These are phyloP conservation scores for Hypothenemus hampei DNA, from an alignment of 1,140 invertebrate genomes.

Conservation along the genomic window DNA sequence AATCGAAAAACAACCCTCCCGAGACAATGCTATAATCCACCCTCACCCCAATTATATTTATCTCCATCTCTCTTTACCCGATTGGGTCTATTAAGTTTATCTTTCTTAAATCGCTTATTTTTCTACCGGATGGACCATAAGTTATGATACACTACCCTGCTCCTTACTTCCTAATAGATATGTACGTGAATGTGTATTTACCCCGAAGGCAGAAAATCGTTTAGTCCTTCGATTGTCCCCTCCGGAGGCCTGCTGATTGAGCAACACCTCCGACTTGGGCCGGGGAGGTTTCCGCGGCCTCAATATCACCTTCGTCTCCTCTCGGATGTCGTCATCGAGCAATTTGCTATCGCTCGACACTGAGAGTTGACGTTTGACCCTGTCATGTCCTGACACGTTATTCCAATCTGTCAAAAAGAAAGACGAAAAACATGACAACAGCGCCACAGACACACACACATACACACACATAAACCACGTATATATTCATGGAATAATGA, in stretches of 20 bases:
- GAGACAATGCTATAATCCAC: too few species aligned
- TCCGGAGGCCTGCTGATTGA: constrained; percentile 62
- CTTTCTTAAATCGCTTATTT: too few species aligned
- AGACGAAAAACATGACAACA: too few species aligned
- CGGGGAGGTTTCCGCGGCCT: constrained; percentile 81
- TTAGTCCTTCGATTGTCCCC: constrained; percentile 68
- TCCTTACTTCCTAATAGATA: background rate
- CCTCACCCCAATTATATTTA: too few species aligned
- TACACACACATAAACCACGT: too few species aligned
- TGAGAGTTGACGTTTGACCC: constrained; percentile 80
- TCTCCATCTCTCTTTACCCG: too few species aligned
- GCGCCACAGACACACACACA: too few species aligned
- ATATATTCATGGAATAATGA: too few species aligned
- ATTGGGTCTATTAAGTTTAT: too few species aligned
- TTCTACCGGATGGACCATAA: too few species aligned
- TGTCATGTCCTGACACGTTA: constrained; percentile 66
- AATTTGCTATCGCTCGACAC: constrained; percentile 88
- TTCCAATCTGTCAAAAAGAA: constrained; percentile 71
- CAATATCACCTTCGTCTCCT: constrained; percentile 80
- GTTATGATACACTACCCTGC: too few species aligned
- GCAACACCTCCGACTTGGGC: constrained; percentile 84
- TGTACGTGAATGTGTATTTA: constrained; percentile 49
- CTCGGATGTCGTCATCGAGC: constrained; percentile 75
- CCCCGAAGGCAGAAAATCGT: constrained; percentile 87
- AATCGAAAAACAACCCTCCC: background rate